Evolutionary conservation across 2,888 invertebrate species (phyloP).

Genomic region (Lepidocyrtinus sp.): DNA sequence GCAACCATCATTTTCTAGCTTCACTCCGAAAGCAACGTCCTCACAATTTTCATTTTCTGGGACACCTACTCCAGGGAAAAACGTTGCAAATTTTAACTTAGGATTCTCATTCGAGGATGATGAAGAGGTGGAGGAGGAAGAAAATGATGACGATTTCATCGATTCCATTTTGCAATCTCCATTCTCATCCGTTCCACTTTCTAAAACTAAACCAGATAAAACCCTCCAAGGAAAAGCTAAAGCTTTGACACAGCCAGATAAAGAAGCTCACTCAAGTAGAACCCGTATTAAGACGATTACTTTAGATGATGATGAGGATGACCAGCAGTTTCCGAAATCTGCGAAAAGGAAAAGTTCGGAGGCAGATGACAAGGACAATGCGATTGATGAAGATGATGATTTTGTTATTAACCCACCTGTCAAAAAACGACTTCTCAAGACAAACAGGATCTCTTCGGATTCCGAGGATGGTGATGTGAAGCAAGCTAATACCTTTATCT

Average conservation of each 20-base stretch:
- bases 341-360: slow-evolving; percentile 53
- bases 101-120: slow-evolving; percentile 54
- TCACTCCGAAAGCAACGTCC: background rate
- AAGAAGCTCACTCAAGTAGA: background rate
- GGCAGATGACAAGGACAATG: slow-evolving; percentile 33
- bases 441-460: slow-evolving; percentile 39
- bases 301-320: background rate
- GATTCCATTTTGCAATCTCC: background rate
- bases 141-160: slow-evolving; percentile 25
- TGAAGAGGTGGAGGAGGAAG: slow-evolving; percentile 55
- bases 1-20: background rate
- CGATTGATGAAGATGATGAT: background rate
- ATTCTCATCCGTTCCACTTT: too few relatives aligned
- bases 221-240: background rate
- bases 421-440: slow-evolving; percentile 37
- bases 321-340: slow-evolving; percentile 13
- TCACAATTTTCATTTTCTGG: background rate
- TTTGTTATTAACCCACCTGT: slow-evolving; percentile 36
- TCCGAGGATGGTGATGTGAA: slow-evolving; percentile 57
- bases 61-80: slow-evolving; percentile 8
- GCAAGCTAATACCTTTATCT: background rate
- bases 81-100: slow-evolving; percentile 56
- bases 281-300: background rate
- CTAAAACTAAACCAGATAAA: too few relatives aligned
- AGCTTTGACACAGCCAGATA: background rate